Base-by-base conservation (phyloP, 2,888 invertebrate species). In the Mimachlamys varia region DNA sequence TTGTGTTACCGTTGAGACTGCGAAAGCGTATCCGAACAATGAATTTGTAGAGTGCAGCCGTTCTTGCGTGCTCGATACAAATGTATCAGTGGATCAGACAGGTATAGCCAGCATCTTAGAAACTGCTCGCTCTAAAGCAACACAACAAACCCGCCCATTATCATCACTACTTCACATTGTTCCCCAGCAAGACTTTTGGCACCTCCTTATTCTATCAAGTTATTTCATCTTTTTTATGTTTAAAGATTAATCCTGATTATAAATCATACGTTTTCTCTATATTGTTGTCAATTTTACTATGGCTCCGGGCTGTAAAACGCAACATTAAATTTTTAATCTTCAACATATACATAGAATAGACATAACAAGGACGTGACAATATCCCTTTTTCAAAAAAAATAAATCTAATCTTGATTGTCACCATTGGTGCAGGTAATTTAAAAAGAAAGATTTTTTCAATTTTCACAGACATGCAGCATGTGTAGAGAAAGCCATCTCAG, bases 291-390 rank as follows among this genome's bases (percentile, higher is more conserved):
- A 2, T 15, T 76, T 33, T 33, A 76, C 27, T 27, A 27, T 22
- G 27, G 33, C 12, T 76, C 33, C 27, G 27, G 33, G 76, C 27
- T 15, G n/a, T 76, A 76, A 76, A 76, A 76, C 76, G 76, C 76
- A 76, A 76, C 76, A 76, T 76, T 76, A 76, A n/a, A 76, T 22
- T 12, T 76, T 76, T 76, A 76, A 76, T 76, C 76, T 76, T 76
- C 76, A 13, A 33, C 76, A 76, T 27, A 76, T 76, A 76, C 76
- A 76, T 76, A 27, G 33, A 33, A 44, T 33, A 76, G 76, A 76
- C 76, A 76, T 27, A 76, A 76, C 33, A 76, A 12, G 27, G 1
- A 33, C 76, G 76, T 76, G 76, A 76, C 76, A 76, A 33, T 76
- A 76, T 76, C 76, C 33, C 33, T 33, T 76, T 76, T n/a, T 15